Conservation (phyloP, 2,888 invertebrate genomes). For the Parochlus steinenii region DNA sequence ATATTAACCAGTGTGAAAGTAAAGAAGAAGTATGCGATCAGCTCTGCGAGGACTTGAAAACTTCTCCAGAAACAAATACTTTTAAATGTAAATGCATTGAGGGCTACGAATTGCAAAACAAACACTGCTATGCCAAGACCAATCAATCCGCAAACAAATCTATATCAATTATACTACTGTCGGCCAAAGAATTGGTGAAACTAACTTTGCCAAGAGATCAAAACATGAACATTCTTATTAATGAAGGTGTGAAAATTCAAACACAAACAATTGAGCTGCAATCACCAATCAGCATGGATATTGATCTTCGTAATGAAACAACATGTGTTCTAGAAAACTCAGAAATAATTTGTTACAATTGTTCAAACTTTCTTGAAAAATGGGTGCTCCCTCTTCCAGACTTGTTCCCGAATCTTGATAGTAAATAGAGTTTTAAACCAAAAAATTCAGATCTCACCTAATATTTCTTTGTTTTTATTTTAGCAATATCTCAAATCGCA, state of each 20-base stretch:
- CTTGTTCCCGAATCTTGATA: slow-evolving; percentile 2
- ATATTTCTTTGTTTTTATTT: slow-evolving; percentile 1
- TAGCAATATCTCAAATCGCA: slow-evolving; percentile 49
- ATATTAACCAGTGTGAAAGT: slow-evolving; percentile 19
- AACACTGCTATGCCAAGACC: slow-evolving; percentile 49
- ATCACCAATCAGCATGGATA: slow-evolving; percentile 5
- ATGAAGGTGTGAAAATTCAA: slow-evolving; percentile 49
- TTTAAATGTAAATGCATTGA: slow-evolving; percentile 57
- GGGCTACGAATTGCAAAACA: slow-evolving; percentile 46
- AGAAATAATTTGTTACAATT: slow-evolving; percentile 11
- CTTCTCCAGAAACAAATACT: too few relatives aligned
- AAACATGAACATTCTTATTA: slow-evolving; percentile 15
- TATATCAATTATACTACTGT: too few relatives aligned
- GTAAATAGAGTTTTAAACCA: slow-evolving; percentile 1
- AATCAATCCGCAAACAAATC: slow-evolving; percentile 35
- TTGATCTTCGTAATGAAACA: slow-evolving; percentile 1
- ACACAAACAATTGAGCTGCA: slow-evolving; percentile 31
- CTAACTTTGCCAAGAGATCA: neutral
- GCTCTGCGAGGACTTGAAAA: slow-evolving; percentile 46
- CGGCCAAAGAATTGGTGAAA: too few relatives aligned
- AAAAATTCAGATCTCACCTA: neutral
- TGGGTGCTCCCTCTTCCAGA: slow-evolving; percentile 8
- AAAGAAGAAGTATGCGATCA: slow-evolving; percentile 49
- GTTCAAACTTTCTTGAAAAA: slow-evolving; percentile 7
- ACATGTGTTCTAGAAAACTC: slow-evolving; percentile 9